A percentile compares a stretch with the other conserved stretches of the same genome.
Conservation (phyloP, 1,140 invertebrate species). For the Delia radicum region DNA sequence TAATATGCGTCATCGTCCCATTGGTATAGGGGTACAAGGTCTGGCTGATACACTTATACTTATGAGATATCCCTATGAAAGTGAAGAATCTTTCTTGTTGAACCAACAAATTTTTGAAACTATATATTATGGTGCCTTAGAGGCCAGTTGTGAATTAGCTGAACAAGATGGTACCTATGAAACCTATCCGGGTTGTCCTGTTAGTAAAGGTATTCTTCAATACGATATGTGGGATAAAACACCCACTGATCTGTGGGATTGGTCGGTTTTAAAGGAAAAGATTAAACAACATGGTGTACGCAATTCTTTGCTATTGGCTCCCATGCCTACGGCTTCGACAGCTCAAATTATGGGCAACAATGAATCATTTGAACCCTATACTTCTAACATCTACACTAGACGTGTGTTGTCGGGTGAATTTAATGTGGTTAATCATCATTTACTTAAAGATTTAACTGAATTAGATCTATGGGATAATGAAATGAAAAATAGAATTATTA, state of each 20-base stretch:
- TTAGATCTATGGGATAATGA: constrained; percentile 89
- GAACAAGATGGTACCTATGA: constrained; percentile 84
- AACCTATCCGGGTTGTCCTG: constrained; percentile 87
- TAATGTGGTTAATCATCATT: constrained; percentile 95
- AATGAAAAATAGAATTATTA: constrained; percentile 95
- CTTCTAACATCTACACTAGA: constrained; percentile 94
- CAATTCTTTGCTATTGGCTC: constrained; percentile 93
- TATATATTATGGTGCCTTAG: constrained; percentile 94
- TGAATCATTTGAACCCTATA: constrained; percentile 98
- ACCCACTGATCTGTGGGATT: constrained; percentile 90
- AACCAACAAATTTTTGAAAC: constrained; percentile 99
- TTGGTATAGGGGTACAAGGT: constrained; percentile 95
- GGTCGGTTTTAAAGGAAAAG: constrained; percentile 79
- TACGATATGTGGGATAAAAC: constrained; percentile 96
- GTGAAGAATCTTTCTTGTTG: constrained; percentile 78
- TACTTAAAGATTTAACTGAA: constrained; percentile 91
- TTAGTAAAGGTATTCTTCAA: constrained; percentile 94
- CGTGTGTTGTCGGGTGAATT: constrained; percentile 89
- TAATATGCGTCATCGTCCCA: constrained; percentile 91
- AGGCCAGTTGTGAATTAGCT: constrained; percentile 95
- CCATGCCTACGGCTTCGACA: constrained; percentile 99
- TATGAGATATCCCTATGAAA: constrained; percentile 92
- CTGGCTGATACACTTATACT: constrained; percentile 95
- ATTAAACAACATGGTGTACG: constrained; percentile 90
- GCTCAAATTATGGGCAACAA: constrained; percentile 99